phyloP scores from a whole-genome alignment of 1,140 invertebrate genomes.

The Kradibia gibbosae region DNA sequence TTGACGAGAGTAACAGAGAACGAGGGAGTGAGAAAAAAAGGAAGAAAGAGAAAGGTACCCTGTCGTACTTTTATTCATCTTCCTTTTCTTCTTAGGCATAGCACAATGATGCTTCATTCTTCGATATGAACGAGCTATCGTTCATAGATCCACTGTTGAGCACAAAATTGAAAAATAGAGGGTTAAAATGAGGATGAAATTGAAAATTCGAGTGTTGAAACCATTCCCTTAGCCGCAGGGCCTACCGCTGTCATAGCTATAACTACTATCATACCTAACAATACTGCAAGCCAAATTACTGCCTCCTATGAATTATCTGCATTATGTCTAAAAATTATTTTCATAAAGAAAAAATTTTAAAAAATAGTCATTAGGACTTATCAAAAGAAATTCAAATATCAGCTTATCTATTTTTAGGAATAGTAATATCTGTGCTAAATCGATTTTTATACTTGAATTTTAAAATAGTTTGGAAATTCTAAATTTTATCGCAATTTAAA shows the following conservation, averaged over 20 bases:
- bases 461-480: too few species aligned
- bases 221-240: neutral
- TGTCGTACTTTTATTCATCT: constrained; percentile 15
- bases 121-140: neutral
- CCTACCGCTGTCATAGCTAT: too few species aligned
- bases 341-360: neutral
- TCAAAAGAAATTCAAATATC: neutral
- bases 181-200: constrained; percentile 31
- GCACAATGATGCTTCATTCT: neutral
- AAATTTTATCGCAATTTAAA: too few species aligned
- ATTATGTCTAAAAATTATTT: neutral
- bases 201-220: constrained; percentile 18
- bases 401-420: neutral
- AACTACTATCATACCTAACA: neutral
- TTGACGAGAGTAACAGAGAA: neutral
- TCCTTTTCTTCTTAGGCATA: neutral
- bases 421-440: too few species aligned
- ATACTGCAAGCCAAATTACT: neutral
- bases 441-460: too few species aligned
- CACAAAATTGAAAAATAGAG: constrained; percentile 39
- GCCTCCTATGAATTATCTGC: neutral
- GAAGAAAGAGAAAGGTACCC: neutral
- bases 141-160: neutral
- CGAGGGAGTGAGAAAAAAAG: neutral
- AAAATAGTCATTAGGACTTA: neutral